Base-by-base conservation (phyloP, 2,888 invertebrate species). In the Resseliella maxima region DNA sequence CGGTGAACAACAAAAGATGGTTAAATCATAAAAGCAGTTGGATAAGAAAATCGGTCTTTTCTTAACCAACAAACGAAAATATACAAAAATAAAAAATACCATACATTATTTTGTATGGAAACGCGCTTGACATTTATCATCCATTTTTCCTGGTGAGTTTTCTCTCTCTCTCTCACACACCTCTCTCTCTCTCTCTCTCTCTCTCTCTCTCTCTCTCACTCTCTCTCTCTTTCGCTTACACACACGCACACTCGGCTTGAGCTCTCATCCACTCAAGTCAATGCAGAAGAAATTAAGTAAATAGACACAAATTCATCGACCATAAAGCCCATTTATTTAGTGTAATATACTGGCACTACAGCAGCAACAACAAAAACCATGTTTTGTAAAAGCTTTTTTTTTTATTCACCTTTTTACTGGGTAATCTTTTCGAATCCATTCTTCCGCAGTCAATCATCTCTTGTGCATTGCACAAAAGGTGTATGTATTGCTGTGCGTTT, bases 291-390 rank as follows among this genome's bases (percentile, higher is more conserved):
- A 83, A 83, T 83, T 83, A 24, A 38, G 38, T 24, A 83, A 83
- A 83, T 83, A 83, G 83, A 38, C 83, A n/a, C 83, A 83, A 83
- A 83, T 83, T 83, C 83, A 83, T 83, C 83, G 83, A 83, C 83
- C 83, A 83, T 83, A 83, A 38, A 83, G 38, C 38, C 83, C 83
- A 83, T 83, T 38, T 36, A 38, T n/a, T 38, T 38, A 12, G n/a
- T 83, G 83, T 36, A 83, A 38, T 38, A 83, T 21, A 21, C 15
- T 36, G 35, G 72, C 64, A 72, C 35, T 31, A 10, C 31, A 54
- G 18, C 6, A 54, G 12, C 5, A 41, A 41, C 5, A 41, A 41
- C 41, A 59, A 59, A 59, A 50, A 12, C 5, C 2, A 50, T 50
- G 15, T 18, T 2, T 2, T 59, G 24, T 59, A 72, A 72, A 72